Base-by-base conservation (phyloP, 2,113 vertebrate species). In the Isichthys henryi region DNA sequence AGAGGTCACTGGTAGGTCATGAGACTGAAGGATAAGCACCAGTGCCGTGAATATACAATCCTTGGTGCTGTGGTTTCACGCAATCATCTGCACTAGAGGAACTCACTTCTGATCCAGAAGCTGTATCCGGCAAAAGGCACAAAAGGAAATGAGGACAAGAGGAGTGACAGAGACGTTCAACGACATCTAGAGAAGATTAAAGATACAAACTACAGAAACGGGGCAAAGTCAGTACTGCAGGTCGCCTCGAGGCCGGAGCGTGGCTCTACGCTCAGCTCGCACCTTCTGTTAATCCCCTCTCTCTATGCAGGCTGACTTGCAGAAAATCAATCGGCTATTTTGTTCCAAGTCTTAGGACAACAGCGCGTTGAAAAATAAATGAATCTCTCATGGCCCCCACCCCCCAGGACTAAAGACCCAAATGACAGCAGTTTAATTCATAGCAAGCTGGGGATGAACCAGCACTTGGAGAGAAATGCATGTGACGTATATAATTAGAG, bases 261-360 rank as follows among this genome's bases (percentile, higher is more conserved):
- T 19, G 19, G 80, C 91, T 88, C 80, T 87, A 88, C 35, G 91
- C 91, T 93, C 94, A 92, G 94, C 95, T 96, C 92, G 94, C 94
- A 90, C 88, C 94, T 93, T 98, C 96, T 93, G 95, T 94, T 98
- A 99, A 99, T 98, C 98, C 96, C 93, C 93, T 92, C 92, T 95
- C 94, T 90, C 86, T 96, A 96, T 94, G 94, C 93, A 93, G 95
- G 95, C 95, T 95, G 92, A 93, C 91, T 93, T 92, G 91, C 93
- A 92, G 87, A 91, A 94, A 91, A 93, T 93, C 93, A 92, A 92
- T 90, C 92, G 90, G 93, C 93, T 93, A 94, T 95, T 95, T 93
- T 93, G 92, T 93, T 88, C 85, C n/a, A 58, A 92, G 92, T 56
- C n/a, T 56, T 70, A n/a, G 17, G 6, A 86, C 21, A 35, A 19